A percentile compares a stretch with the other conserved stretches of the same genome.
These are phyloP conservation scores for Hydroisotoma schaefferi DNA, from an alignment of 2,888 invertebrate species.

Conservation along the genomic window DNA sequence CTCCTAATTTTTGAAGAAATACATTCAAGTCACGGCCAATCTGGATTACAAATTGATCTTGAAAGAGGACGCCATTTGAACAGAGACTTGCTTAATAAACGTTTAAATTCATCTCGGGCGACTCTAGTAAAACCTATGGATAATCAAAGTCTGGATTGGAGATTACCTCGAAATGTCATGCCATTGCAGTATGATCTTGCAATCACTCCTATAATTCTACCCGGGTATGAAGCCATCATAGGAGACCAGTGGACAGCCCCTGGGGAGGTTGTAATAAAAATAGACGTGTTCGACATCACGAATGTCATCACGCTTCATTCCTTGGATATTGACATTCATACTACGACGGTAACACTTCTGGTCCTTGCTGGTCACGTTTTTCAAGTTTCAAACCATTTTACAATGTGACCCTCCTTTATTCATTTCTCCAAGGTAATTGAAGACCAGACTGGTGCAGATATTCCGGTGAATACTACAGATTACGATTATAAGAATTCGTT, in stretches of 20 bases:
- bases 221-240: constrained; percentile 10
- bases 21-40: no score
- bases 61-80: constrained; percentile 1
- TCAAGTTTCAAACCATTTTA: no score
- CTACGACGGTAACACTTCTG: neutral
- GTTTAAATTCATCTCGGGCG: no score
- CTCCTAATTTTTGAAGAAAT: no score
- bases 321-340: neutral
- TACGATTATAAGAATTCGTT: neutral
- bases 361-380: no score
- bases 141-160: constrained; percentile 24
- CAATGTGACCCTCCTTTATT: no score
- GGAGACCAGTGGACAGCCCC: constrained; percentile 25
- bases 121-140: neutral
- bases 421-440: no score
- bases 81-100: neutral
- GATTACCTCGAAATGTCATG: constrained; percentile 26
- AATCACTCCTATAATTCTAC: constrained; percentile 28
- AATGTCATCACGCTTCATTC: constrained; percentile 25
- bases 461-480: neutral
- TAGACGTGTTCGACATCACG: constrained; percentile 14
- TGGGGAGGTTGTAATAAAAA: constrained; percentile 23
- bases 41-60: constrained; percentile 19
- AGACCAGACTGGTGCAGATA: no score
- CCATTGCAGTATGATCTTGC: constrained; percentile 21